Percentiles rank a stretch among this genome's conserved stretches.
Conservation (phyloP, 2,888 invertebrate species). For the Hoplodrina blanda region DNA sequence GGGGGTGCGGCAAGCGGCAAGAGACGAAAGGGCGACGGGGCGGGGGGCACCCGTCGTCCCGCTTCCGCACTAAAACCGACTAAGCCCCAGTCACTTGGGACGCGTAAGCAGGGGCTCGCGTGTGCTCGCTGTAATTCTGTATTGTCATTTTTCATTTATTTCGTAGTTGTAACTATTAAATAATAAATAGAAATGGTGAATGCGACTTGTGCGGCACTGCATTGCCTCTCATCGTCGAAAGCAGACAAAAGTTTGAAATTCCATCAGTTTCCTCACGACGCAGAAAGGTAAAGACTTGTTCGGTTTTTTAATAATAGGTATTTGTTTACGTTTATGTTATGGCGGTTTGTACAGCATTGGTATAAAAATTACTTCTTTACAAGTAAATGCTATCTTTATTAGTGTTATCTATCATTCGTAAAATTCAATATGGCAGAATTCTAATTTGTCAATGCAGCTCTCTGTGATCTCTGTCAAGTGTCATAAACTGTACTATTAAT, state of each 20-base stretch:
- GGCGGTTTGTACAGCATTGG: not conserved
- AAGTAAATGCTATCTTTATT: too few relatives aligned
- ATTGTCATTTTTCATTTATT: not conserved
- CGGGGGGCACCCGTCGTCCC: not conserved
- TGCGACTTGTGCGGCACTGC: slow-evolving; percentile 27
- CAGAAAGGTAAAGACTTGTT: slow-evolving; percentile 10
- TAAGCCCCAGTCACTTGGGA: slow-evolving; percentile 34
- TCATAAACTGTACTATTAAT: too few relatives aligned
- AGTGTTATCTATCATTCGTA: too few relatives aligned
- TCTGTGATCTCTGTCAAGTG: too few relatives aligned
- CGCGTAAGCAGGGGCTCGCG: not conserved
- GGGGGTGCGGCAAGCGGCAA: not conserved
- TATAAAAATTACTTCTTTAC: too few relatives aligned
- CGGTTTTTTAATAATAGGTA: not conserved
- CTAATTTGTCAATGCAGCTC: too few relatives aligned
- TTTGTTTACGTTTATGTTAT: not conserved
- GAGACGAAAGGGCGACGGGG: not conserved
- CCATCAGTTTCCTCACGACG: slow-evolving; percentile 39
- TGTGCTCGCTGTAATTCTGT: not conserved
- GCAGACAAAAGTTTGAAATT: slow-evolving; percentile 18
- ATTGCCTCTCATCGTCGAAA: slow-evolving; percentile 22
- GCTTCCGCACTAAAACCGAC: slow-evolving; percentile 4
- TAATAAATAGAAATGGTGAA: slow-evolving; percentile 15
- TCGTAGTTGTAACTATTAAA: not conserved
- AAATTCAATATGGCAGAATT: too few relatives aligned